phyloP scores from a whole-genome alignment of 1,140 invertebrate genomes.

The Thaumetopoea pityocampa region DNA sequence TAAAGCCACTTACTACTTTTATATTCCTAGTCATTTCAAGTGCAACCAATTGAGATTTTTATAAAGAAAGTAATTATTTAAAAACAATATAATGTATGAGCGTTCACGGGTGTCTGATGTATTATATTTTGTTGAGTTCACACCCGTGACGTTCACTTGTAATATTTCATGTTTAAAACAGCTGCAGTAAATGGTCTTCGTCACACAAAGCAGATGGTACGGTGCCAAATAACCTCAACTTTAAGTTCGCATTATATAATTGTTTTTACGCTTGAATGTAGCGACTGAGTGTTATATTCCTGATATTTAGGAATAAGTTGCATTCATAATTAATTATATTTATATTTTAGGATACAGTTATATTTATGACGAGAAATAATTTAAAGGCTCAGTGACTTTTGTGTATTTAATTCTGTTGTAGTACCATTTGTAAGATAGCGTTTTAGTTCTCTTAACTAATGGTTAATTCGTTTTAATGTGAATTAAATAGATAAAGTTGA shows the following conservation, averaged over 20 bases:
- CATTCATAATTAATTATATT: slow-evolving; percentile 76
- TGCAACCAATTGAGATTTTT: slow-evolving; percentile 72
- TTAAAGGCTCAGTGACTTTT: slow-evolving; percentile 71
- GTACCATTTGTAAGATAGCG: slow-evolving; percentile 40
- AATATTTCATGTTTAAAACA: slow-evolving; percentile 30
- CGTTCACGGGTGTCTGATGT: slow-evolving; percentile 35
- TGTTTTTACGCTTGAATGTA: slow-evolving; percentile 71
- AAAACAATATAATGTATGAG: slow-evolving; percentile 34
- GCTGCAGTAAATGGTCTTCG: slow-evolving; percentile 50
- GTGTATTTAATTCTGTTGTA: slow-evolving; percentile 37
- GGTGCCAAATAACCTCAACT: slow-evolving; percentile 72
- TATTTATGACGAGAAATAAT: slow-evolving; percentile 54
- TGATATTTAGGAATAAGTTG: slow-evolving; percentile 77
- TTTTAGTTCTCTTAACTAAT: slow-evolving; percentile 45
- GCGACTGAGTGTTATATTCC: slow-evolving; percentile 73
- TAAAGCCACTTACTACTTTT: slow-evolving; percentile 66
- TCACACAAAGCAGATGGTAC: slow-evolving; percentile 59
- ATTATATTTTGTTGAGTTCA: slow-evolving; percentile 61
- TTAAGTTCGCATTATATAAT: slow-evolving; percentile 64
- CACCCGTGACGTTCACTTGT: slow-evolving; percentile 23
- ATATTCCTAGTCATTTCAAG: slow-evolving; percentile 72
- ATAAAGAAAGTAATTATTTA: slow-evolving; percentile 54
- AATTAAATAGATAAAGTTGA: slow-evolving; percentile 6
- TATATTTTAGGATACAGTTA: slow-evolving; percentile 71
- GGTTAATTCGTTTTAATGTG: slow-evolving; percentile 24